Evolutionary conservation across 2,797 vertebrate species (phyloP).

Genomic region (Avahi laniger): DNA sequence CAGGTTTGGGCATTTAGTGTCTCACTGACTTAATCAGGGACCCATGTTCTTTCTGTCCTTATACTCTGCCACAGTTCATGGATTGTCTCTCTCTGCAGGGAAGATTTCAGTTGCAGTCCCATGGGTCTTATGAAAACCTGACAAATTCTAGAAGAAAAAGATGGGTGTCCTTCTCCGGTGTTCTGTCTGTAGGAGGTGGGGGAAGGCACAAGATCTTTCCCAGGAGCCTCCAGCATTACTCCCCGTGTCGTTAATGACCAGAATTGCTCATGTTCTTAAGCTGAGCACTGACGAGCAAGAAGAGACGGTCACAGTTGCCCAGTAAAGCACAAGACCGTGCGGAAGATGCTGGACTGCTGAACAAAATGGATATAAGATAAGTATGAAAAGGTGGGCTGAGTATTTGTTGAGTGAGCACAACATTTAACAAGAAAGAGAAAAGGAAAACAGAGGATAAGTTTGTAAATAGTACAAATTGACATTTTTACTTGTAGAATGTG

Average conservation of each 20-base stretch:
- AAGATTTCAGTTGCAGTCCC: not conserved
- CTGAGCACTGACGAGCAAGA: not conserved
- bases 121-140: not conserved
- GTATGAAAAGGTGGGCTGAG: not conserved
- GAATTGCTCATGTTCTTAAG: not conserved
- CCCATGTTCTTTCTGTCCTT: not conserved
- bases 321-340: not conserved
- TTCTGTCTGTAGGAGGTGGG: fast-evolving
- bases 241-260: not conserved
- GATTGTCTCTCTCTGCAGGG: not conserved
- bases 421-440: not conserved
- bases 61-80: not conserved
- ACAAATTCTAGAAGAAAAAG: not conserved
- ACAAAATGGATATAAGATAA: not conserved
- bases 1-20: not conserved
- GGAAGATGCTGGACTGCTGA: not conserved
- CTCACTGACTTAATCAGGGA: not conserved
- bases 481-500: not conserved
- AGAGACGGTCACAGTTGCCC: fast-evolving
- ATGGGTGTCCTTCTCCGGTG: not conserved
- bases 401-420: not conserved
- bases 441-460: not conserved
- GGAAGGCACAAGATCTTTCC: no score
- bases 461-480: not conserved
- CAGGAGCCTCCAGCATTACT: not conserved